These are phyloP conservation scores for Thomomys bottae DNA, from an alignment of 2,113 vertebrate genomes.

Conservation along the genomic window DNA sequence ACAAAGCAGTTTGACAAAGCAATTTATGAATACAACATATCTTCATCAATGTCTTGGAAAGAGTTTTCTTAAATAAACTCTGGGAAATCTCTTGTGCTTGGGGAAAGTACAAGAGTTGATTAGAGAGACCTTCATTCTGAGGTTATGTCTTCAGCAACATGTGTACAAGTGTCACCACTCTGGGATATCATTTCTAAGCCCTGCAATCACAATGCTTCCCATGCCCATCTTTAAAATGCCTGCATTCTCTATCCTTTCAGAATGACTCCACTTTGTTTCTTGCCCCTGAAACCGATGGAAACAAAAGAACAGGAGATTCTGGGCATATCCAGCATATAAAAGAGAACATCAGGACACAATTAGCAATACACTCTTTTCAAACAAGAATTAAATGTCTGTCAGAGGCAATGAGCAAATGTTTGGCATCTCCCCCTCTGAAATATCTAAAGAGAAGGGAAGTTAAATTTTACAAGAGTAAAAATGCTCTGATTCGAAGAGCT, in stretches of 20 bases:
- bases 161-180: background rate
- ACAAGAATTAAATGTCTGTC: background rate
- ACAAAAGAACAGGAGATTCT: background rate
- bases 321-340: background rate
- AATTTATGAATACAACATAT: no score
- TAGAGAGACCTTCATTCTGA: background rate
- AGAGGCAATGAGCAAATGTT: background rate
- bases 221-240: background rate
- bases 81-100: background rate
- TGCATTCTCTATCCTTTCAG: background rate
- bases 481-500: background rate
- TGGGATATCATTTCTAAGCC: background rate
- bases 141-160: background rate
- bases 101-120: background rate
- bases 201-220: background rate
- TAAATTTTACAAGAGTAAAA: slow-evolving; percentile 11
- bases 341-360: background rate
- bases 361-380: background rate
- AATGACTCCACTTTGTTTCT: background rate
- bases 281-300: background rate
- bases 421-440: background rate
- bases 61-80: background rate
- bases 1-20: no score
- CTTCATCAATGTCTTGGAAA: no score
- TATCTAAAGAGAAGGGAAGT: background rate